phyloP scores from a whole-genome alignment of 92 coral and sea anemone species.

The Micromussa lordhowensis region DNA sequence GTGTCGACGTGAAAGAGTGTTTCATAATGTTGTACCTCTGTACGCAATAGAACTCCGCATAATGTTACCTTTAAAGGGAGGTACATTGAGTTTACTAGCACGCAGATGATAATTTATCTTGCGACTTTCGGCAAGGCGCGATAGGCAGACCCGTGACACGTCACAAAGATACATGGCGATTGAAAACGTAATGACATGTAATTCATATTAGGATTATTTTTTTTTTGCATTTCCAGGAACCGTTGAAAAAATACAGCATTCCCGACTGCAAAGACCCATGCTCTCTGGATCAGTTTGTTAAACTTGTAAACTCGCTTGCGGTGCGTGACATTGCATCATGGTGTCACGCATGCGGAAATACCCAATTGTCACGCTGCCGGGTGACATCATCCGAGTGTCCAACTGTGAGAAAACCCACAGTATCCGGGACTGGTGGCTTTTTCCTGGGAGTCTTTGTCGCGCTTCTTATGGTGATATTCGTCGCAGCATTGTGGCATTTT shows the following conservation, averaged over 20 bases:
- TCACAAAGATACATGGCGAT: neutral
- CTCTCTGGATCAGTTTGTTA: slow-evolving; percentile 45
- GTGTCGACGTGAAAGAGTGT: no score
- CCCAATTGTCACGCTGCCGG: slow-evolving; percentile 45
- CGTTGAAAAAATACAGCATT: slow-evolving; percentile 48
- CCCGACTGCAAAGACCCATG: slow-evolving; percentile 68
- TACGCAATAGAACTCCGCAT: no score
- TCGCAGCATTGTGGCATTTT: slow-evolving; percentile 60
- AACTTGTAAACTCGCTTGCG: slow-evolving; percentile 39
- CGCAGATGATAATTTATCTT: no score
- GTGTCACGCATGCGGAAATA: slow-evolving; percentile 69
- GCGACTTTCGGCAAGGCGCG: no score
- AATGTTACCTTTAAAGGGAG: no score
- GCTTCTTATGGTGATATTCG: slow-evolving; percentile 33
- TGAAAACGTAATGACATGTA: neutral
- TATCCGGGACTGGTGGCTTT: slow-evolving; percentile 62
- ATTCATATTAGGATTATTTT: neutral
- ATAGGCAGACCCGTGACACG: no score
- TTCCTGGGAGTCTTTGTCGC: slow-evolving; percentile 74
- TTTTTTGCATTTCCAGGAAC: slow-evolving; percentile 36
- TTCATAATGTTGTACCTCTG: no score
- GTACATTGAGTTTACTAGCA: no score
- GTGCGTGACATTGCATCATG: slow-evolving; percentile 66
- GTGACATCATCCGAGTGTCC: neutral
- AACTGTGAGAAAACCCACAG: slow-evolving; percentile 18